Evolutionary conservation across 1,140 invertebrate genomes (phyloP).

Genomic region (Apis dorsata): DNA sequence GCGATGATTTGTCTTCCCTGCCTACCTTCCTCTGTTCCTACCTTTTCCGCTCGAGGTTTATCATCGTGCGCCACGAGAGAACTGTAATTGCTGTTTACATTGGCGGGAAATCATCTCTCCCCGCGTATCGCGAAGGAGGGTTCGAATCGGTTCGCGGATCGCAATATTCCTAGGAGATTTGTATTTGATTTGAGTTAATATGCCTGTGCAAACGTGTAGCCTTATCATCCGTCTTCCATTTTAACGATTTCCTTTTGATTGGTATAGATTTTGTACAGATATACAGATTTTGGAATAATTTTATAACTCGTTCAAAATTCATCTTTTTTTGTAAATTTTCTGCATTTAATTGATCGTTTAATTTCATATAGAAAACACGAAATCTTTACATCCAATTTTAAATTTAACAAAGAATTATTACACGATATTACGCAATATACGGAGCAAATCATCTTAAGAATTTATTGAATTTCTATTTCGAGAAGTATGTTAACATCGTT

Average conservation of each 20-base stretch:
- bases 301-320: too few species aligned
- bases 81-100: slow-evolving; percentile 33
- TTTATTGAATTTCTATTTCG: background rate
- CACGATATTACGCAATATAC: too few species aligned
- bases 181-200: background rate
- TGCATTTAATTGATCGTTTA: too few species aligned
- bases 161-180: too few species aligned
- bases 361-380: too few species aligned
- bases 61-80: background rate
- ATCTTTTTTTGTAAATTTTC: too few species aligned
- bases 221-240: background rate
- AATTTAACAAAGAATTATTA: too few species aligned
- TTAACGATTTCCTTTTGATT: background rate
- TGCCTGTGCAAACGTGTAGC: background rate
- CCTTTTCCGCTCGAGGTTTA: background rate
- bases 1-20: slow-evolving; percentile 7
- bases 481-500: background rate
- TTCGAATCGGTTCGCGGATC: background rate
- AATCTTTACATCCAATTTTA: too few species aligned
- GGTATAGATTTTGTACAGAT: too few species aligned
- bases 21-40: background rate
- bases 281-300: too few species aligned
- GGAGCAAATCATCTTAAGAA: background rate
- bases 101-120: background rate
- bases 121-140: background rate